Evolutionary conservation across 2,797 vertebrate species (phyloP).

Genomic region (Stomatorhinus walkeri): DNA sequence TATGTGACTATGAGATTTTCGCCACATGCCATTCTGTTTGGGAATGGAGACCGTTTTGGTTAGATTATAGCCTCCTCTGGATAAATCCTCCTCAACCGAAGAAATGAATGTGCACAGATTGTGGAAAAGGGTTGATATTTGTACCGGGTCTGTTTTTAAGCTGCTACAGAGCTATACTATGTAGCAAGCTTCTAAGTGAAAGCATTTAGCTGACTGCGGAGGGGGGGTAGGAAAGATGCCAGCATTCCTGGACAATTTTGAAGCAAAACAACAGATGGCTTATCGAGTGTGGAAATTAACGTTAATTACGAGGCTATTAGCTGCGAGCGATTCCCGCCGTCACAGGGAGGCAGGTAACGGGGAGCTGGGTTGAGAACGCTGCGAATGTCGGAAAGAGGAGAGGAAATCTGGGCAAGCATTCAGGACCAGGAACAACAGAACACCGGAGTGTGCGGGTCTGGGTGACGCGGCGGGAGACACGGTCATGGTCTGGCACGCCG

Average conservation of each 20-base stretch:
- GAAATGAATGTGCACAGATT: neutral
- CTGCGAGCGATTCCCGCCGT: neutral
- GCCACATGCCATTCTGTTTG: neutral
- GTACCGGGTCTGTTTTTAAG: neutral
- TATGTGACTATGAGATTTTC: constrained; percentile 20
- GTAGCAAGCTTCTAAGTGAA: neutral
- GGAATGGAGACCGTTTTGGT: neutral
- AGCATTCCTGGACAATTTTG: constrained; percentile 17
- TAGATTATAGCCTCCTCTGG: neutral
- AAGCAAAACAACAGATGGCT: constrained; percentile 20
- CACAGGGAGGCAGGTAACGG: neutral
- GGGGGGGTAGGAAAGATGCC: neutral
- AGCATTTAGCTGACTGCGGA: neutral
- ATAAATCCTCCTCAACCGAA: neutral
- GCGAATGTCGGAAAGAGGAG: neutral
- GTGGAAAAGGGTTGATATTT: constrained; percentile 3
- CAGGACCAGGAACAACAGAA: neutral
- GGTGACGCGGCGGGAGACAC: neutral
- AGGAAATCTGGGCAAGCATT: neutral
- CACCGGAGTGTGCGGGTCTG: neutral
- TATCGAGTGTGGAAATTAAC: constrained; percentile 18
- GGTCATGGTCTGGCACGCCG: neutral
- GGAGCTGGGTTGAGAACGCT: neutral
- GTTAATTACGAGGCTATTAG: constrained; percentile 21
- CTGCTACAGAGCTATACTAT: neutral